Conservation (phyloP, 2,113 vertebrate genomes). For the Hyaena hyaena region DNA sequence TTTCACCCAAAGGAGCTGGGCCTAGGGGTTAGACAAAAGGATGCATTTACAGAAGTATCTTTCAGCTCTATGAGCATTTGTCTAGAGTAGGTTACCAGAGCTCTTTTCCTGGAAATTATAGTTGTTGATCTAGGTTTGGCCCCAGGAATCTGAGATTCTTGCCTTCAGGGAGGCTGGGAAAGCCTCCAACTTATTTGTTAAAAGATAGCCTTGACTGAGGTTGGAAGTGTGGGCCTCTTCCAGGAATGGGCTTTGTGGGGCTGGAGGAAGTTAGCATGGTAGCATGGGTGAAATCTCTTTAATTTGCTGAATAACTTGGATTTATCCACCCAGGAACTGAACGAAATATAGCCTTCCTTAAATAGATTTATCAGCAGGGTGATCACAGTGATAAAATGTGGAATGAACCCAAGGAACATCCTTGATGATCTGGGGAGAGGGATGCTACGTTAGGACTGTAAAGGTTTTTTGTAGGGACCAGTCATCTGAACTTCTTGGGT, state of each 20-base stretch:
- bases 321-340: not conserved
- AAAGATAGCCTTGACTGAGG: not conserved
- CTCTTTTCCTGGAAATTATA: not conserved
- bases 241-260: not conserved
- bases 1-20: not conserved
- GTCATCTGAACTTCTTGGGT: not conserved
- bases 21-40: not conserved
- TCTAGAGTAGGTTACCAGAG: not conserved
- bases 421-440: not conserved
- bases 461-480: not conserved
- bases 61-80: not conserved
- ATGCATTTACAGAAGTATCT: not conserved
- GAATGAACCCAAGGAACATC: not conserved
- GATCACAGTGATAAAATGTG: not conserved
- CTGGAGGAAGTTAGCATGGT: not conserved
- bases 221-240: not conserved
- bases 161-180: not conserved
- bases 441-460: not conserved
- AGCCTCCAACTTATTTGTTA: not conserved
- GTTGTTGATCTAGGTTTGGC: not conserved
- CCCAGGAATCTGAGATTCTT: not conserved
- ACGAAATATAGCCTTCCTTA: not conserved
- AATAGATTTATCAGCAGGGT: not conserved
- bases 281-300: not conserved
- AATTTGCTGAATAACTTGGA: not conserved